A percentile compares a stretch with the other conserved stretches of the same genome.
Conservation (phyloP, 2,113 vertebrate genomes). For the Heterochromis multidens region DNA sequence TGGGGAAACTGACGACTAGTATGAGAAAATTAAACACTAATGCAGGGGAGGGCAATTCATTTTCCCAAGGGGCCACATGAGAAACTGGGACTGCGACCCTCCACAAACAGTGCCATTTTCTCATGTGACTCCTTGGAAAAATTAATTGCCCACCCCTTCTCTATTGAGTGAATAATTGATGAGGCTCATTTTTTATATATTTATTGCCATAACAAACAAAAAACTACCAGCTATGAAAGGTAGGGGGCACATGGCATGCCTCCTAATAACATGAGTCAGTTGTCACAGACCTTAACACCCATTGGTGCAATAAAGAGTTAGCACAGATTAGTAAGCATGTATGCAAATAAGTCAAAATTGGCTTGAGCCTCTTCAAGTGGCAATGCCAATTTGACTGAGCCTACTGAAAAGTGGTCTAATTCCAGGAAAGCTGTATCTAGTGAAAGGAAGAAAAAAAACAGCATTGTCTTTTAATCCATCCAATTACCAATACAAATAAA, state of each 20-base stretch:
- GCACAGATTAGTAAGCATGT: not conserved
- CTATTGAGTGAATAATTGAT: not conserved
- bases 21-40: not conserved
- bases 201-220: not conserved
- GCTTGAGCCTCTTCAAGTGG: not conserved
- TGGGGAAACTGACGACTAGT: not conserved
- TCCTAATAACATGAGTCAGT: not conserved
- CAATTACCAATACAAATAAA: not conserved
- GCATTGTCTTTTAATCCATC: not conserved
- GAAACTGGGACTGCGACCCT: not conserved
- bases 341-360: not conserved
- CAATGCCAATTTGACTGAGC: not conserved
- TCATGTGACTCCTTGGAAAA: not conserved
- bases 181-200: not conserved
- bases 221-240: not conserved
- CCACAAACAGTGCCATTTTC: not conserved
- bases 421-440: not conserved
- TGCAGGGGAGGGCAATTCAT: not conserved
- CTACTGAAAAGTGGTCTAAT: not conserved
- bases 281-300: not conserved
- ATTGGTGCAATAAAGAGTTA: not conserved
- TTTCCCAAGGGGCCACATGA: not conserved
- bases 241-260: not conserved
- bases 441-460: not conserved
- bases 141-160: not conserved